Base-by-base conservation (phyloP, 2,797 vertebrate species). In the Notoglanidium macrostoma region DNA sequence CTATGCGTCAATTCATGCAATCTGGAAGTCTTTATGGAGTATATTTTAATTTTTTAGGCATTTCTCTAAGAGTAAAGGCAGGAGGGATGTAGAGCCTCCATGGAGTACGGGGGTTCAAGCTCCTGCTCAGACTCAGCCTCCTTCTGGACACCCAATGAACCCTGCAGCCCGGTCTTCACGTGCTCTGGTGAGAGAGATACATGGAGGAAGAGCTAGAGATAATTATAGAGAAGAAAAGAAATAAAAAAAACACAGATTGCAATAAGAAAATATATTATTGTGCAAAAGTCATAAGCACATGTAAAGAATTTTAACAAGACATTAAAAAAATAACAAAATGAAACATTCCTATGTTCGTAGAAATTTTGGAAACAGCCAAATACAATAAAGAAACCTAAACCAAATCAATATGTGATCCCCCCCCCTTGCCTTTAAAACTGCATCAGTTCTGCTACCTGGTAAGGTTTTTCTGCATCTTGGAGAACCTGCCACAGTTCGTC, bases 31-130 rank as follows among this genome's bases (percentile, higher is more conserved):
- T 19, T 35, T 79, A 44, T 55, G 8, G 32, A 51, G 7, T 70
- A 44, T 44, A 59, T 80, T 40, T 85, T 35, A 35, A 17, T 68
- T 77, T 46, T 59, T 6, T 92, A 98, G 97, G 97, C 97, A 97
- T 87, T 95, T 97, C 88, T 96, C 96, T 44, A 97, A 91, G 95
- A 96, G 92, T 92, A 97, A 95, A 94, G 93, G 94, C 93, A 88
- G 95, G 83, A 90, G 92, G 92, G 91, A 93, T 19, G 85, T 94
- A 74, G 95, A 96, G 92, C 93, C 95, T 88, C 94, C 95, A n/a
- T 94, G 92, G 95, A 95, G 94, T 65, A 92, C 95, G 0, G 96
- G 96, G 63, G 94, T 95, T 63, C 96, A 96, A 90, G 89, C 93
- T 9, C 95, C 94, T 23, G 72, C 85, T 84, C 90, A 89, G 89